Evolutionary conservation across 2,113 vertebrate genomes (phyloP).

Genomic region (Cynoglossus semilaevis): DNA sequence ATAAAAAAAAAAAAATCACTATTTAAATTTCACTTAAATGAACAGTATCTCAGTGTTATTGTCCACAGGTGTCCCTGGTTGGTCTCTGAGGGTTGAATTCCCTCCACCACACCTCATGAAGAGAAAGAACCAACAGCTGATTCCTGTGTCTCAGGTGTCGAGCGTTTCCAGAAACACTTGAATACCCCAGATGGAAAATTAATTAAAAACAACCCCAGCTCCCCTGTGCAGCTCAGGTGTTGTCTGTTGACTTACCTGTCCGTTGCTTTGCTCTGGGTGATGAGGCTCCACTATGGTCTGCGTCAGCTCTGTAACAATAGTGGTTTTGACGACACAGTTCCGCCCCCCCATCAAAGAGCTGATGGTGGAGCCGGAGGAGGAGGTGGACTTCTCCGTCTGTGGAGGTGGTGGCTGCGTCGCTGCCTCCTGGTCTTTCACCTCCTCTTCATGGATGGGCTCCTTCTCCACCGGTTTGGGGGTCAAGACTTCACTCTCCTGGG

Average conservation of each 20-base stretch:
- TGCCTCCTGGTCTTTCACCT: slow-evolving; percentile 17
- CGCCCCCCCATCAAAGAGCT: slow-evolving; percentile 64
- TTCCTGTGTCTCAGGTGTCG: slow-evolving; percentile 10
- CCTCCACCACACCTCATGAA: not conserved
- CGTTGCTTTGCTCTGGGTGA: slow-evolving; percentile 38
- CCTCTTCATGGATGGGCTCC: slow-evolving; percentile 14
- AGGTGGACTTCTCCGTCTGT: slow-evolving; percentile 13
- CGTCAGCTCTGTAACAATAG: slow-evolving; percentile 75
- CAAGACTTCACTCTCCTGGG: slow-evolving; percentile 19
- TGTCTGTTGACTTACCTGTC: slow-evolving; percentile 50
- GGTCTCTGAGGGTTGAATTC: slow-evolving; percentile 9
- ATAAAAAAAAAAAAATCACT: too few relatives aligned
- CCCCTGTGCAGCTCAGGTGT: not conserved
- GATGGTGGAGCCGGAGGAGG: slow-evolving; percentile 54
- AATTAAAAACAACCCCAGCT: not conserved
- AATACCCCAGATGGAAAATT: slow-evolving; percentile 5
- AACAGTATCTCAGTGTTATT: not conserved
- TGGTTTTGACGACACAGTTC: slow-evolving; percentile 73
- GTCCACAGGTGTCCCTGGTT: not conserved
- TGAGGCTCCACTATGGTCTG: slow-evolving; percentile 60
- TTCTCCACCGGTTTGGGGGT: slow-evolving; percentile 15
- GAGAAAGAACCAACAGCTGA: not conserved
- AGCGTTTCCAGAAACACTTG: slow-evolving; percentile 6
- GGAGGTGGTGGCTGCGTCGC: slow-evolving; percentile 10
- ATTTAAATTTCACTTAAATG: not conserved